A percentile compares a stretch with the other conserved stretches of the same genome.
Conservation (phyloP, 1,140 invertebrate genomes). For the Ruditapes philippinarum region DNA sequence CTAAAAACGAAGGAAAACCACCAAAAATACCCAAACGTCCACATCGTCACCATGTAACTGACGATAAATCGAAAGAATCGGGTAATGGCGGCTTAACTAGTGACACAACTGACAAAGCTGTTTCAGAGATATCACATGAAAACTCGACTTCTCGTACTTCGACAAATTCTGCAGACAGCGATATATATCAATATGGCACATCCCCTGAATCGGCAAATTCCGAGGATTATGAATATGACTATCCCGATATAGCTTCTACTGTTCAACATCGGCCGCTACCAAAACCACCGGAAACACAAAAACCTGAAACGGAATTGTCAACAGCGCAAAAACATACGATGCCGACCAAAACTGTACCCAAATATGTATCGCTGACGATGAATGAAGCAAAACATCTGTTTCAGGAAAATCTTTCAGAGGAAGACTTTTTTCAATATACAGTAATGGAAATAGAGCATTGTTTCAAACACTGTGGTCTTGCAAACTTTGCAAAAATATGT, state of each 20-base stretch:
- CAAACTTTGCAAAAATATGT: neutral
- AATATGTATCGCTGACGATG: neutral
- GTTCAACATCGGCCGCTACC: too few species aligned
- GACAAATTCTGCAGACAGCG: neutral
- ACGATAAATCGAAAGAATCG: neutral
- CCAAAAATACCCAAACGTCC: neutral
- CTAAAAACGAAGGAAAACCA: neutral
- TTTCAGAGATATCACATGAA: neutral
- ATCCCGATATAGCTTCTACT: too few species aligned
- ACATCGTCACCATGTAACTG: neutral
- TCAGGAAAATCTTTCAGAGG: neutral
- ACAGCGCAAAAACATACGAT: too few species aligned
- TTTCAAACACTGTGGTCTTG: slow-evolving; percentile 18
- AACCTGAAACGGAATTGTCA: too few species aligned
- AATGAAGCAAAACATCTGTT: neutral
- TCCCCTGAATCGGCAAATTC: too few species aligned
- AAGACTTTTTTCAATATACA: slow-evolving; percentile 18
- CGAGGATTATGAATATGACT: too few species aligned
- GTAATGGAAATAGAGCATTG: neutral
- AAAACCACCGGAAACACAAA: too few species aligned
- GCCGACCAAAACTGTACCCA: too few species aligned
- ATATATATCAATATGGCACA: neutral
- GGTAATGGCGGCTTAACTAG: neutral
- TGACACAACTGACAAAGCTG: neutral
- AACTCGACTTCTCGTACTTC: neutral